Conservation (phyloP, 2,797 vertebrate genomes). For the Peromyscus eremicus region DNA sequence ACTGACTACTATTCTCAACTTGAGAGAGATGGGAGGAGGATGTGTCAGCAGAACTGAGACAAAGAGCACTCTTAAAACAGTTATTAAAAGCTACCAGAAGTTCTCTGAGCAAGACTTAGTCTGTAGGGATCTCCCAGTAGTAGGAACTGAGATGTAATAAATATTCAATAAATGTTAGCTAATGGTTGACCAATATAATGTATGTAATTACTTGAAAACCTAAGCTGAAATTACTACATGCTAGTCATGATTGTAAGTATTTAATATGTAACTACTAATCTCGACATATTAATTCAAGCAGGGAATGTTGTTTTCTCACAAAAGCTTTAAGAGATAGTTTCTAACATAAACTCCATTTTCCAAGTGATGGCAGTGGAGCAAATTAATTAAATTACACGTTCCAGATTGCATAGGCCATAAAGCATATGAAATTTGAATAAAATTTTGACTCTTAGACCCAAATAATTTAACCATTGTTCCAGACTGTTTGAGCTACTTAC, state of each 20-base stretch:
- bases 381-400: conserved; percentile 2
- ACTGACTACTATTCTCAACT: neutral
- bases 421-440: neutral
- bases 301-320: neutral
- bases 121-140: neutral
- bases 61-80: neutral
- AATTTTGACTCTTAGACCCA: neutral
- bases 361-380: neutral
- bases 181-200: neutral
- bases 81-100: neutral
- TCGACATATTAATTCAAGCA: neutral
- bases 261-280: neutral
- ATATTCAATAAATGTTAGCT: conserved; percentile 28
- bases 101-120: neutral
- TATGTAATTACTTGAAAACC: conserved; percentile 19
- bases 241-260: neutral
- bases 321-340: neutral
- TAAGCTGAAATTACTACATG: conserved; percentile 19
- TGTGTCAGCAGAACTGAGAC: conserved; percentile 12
- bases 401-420: conserved; percentile 17
- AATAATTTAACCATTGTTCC: neutral
- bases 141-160: neutral
- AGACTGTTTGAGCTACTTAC: neutral
- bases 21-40: neutral
- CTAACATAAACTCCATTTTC: conserved; percentile 29